A percentile compares a stretch with the other conserved stretches of the same genome.
Evolutionary conservation across 1,140 invertebrate genomes (phyloP).

Genomic region (Gonioctena quinquepunctata): DNA sequence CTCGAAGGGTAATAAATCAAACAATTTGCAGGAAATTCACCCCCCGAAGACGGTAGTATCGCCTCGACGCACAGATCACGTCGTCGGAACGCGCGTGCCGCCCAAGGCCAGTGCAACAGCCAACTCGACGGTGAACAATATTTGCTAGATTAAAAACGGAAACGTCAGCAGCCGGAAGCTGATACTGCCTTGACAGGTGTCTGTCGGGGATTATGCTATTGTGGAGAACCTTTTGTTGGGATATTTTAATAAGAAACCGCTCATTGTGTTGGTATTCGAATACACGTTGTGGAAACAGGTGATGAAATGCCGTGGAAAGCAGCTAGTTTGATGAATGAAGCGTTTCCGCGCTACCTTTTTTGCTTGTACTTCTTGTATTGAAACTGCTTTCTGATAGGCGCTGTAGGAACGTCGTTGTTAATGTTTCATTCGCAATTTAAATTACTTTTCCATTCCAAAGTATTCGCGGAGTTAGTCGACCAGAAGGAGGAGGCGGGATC

Average conservation of each 20-base stretch:
- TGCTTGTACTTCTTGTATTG: background rate
- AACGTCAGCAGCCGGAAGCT: conserved; percentile 41
- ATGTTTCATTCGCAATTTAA: no score
- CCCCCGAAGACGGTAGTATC: conserved; percentile 19
- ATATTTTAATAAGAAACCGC: conserved; percentile 35
- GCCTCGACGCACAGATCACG: conserved; percentile 8
- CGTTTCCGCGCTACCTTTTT: background rate
- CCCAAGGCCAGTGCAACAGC: conserved; percentile 3
- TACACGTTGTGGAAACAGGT: background rate
- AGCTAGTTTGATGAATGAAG: background rate
- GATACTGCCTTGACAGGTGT: conserved; percentile 43
- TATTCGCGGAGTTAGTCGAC: no score
- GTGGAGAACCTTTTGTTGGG: conserved; percentile 1
- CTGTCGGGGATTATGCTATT: conserved; percentile 30
- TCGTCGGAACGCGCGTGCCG: conserved; percentile 31
- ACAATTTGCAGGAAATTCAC: conserved; percentile 41
- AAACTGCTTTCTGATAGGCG: background rate
- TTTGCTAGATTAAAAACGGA: conserved; percentile 47
- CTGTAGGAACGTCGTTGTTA: no score
- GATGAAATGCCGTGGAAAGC: background rate
- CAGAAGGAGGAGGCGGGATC: no score
- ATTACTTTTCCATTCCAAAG: no score
- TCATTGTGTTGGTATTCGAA: conserved; percentile 4
- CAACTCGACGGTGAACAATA: conserved; percentile 36
- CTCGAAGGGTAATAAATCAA: conserved; percentile 35